Conservation (phyloP, 1,140 invertebrate species). For the Drosophila equinoxialis region DNA sequence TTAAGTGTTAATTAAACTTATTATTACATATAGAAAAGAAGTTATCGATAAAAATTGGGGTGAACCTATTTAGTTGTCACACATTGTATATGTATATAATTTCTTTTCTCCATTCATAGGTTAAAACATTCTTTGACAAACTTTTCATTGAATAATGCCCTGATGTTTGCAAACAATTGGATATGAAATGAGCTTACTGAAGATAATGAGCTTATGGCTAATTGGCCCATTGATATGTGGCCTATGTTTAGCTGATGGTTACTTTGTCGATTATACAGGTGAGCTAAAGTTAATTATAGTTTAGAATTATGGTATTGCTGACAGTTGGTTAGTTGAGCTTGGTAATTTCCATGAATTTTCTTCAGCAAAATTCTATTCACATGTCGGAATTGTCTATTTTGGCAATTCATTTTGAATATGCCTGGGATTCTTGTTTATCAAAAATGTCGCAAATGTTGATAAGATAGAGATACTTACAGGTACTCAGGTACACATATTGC, state of each 20-base stretch:
- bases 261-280: slow-evolving; percentile 70
- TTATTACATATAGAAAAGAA: too few relatives aligned
- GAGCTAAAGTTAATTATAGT: slow-evolving; percentile 17
- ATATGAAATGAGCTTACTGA: slow-evolving; percentile 36
- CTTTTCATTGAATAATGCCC: slow-evolving; percentile 5
- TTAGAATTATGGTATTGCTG: too few relatives aligned
- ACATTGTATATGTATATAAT: too few relatives aligned
- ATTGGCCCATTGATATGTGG: slow-evolving; percentile 34
- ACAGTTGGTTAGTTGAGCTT: too few relatives aligned
- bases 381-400: slow-evolving; percentile 8
- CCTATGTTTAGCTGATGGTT: slow-evolving; percentile 1
- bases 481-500: neutral
- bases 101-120: too few relatives aligned
- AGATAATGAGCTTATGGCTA: slow-evolving; percentile 35
- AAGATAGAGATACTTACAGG: neutral
- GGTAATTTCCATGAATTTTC: neutral
- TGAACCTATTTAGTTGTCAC: too few relatives aligned
- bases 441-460: neutral
- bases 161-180: slow-evolving; percentile 24
- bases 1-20: too few relatives aligned
- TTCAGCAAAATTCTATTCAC: neutral
- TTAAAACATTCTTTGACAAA: too few relatives aligned
- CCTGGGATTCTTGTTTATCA: slow-evolving; percentile 49
- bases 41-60: too few relatives aligned
- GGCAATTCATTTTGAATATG: slow-evolving; percentile 39